These are phyloP conservation scores for Poecilobothrus nobilitatus DNA, from an alignment of 2,888 invertebrate species.

Conservation along the genomic window DNA sequence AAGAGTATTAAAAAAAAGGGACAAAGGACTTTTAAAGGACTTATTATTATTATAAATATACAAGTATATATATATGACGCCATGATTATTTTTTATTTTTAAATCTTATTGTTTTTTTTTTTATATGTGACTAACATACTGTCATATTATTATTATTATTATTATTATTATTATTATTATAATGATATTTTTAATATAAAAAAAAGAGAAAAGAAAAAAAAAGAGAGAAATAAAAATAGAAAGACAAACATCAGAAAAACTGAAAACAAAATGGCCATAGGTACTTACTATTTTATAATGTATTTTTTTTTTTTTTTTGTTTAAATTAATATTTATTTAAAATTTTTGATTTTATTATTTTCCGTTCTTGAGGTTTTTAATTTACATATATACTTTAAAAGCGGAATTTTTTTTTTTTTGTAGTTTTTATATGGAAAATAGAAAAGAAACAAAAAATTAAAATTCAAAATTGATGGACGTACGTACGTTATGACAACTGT, in stretches of 20 bases:
- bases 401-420: too few species aligned
- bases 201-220: background rate
- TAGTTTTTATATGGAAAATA: too few species aligned
- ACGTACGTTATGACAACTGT: background rate
- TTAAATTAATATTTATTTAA: too few species aligned
- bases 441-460: too few species aligned
- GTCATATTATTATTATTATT: background rate
- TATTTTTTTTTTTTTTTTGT: too few species aligned
- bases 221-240: background rate
- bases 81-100: background rate
- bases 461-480: background rate
- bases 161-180: background rate
- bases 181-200: background rate
- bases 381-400: too few species aligned
- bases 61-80: background rate
- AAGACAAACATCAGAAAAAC: background rate
- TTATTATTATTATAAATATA: background rate
- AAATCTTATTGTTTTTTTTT: background rate
- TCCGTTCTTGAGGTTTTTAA: background rate
- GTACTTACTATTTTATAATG: too few species aligned
- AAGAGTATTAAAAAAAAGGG: background rate
- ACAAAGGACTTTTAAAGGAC: background rate
- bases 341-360: background rate
- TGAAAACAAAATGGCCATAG: background rate
- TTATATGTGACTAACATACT: background rate